Evolutionary conservation across 2,113 vertebrate genomes (phyloP), one percentile per base, ranked within the genome.

Genomic region (Felis chaus): DNA sequence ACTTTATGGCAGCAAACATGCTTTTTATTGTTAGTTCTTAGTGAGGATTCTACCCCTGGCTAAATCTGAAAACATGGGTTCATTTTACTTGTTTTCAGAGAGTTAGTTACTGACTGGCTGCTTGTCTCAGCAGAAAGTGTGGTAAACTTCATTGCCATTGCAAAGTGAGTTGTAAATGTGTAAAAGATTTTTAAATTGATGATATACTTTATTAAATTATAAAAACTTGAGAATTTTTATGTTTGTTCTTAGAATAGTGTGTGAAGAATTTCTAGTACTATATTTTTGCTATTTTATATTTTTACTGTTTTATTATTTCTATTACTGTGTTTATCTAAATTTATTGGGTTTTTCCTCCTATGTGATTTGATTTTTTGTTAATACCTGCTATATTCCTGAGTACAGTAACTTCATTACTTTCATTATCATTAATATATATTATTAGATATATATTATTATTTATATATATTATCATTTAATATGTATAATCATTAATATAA

Each of bases 301-400:
- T 94, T 92, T 91, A 33, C 25, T 71, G 39, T 45, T 95, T 94
- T 91, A 31, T 71, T 96, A 71, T 66, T 71, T 18, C 65, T 80
- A 65, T 95, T 86, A 69, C 14, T 92, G n/a, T 81, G 13, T 88
- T 91, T 84, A 55, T 36, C 36, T 16, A 87, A 18, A 83, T 78
- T 87, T 82, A 66, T 83, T 91, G 50, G n/a, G 6, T 36, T 68
- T 87, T 86, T 89, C 7, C 87, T 91, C 76, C 31, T 55, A 2
- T 95, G 36, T 91, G 33, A 79, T 91, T 95, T 93, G 69, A 95
- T 83, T 95, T 83, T 86, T 91, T 78, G 55, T 82, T 93, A 79
- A 97, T 57, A 68, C 29, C 91, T 94, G 48, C 9, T 94, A 4
- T 53, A 73, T 83, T 80, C n/a, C 45, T 94, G 10, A 63, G 55